Base-by-base conservation (phyloP, 1,140 invertebrate genomes). In the Mycetomoellerius zeteki region DNA sequence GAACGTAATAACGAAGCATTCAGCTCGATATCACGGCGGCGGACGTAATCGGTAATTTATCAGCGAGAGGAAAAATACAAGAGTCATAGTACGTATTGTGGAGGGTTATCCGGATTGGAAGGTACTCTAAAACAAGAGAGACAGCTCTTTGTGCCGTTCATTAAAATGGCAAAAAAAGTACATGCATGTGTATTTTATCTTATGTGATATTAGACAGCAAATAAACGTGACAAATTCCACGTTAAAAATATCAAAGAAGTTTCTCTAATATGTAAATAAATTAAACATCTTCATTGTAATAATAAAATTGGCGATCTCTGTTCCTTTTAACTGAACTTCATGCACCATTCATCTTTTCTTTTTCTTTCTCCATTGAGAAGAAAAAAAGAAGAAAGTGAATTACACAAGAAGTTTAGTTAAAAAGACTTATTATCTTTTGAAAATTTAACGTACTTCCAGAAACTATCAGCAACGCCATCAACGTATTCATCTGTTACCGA, bases 1-100 rank as follows among this genome's bases (percentile, higher is more conserved):
- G 87, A 89, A 90, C 86, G 89, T 87, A 90, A 90, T 90, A 90
- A 90, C 89, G 78, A 89, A 71, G 60, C 56, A 90, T 90, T 90
- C 85, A 76, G n/a, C n/a, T 50, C 16, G 5, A 1, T 16, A 50
- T 78, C 43, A 6, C 27, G 50, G n/a, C 37, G 14, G 21, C 33
- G 21, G 7, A 12, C 4, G 69, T 76, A 90, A 87, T 89, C 50
- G 56, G 43, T 87, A 89, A 85, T 89, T 89, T 60, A 37, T 6
- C 43, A 69, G 24, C n/a, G 43, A 43, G 7, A 8, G 50, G 50
- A 78, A 80, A 71, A 90, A 87, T 80, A 67, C 47, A 54, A 47
- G 60, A 87, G 54, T 85, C 78, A 85, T 80, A 67, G 8, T 85
- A 67, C 73, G 12, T 47, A 89, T 76, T 62, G 73, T 37, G 33